Conservation (phyloP, 1,140 invertebrate species). For the Lasioglossum albipes region DNA sequence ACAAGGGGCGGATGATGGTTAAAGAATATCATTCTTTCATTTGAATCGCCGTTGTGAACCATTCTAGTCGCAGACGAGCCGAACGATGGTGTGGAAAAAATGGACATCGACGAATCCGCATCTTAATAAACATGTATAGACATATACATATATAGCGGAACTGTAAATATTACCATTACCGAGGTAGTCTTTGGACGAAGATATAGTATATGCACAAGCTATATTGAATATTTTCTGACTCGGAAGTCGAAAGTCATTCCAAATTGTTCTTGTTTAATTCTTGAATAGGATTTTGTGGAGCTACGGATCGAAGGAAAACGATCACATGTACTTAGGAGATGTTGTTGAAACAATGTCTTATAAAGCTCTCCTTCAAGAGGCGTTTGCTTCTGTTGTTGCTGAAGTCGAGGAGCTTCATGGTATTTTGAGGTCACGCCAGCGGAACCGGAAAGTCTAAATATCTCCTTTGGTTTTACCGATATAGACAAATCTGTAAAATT, state of each 20-base stretch:
- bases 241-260: conserved; percentile 42
- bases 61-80: neutral
- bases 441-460: no score
- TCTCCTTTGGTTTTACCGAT: no score
- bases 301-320: conserved; percentile 33
- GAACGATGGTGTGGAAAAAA: conserved; percentile 52
- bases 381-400: conserved; percentile 22
- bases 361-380: conserved; percentile 7
- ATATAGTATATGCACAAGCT: conserved; percentile 29
- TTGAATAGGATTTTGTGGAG: conserved; percentile 29
- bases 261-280: conserved; percentile 47
- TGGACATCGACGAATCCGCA: conserved; percentile 64
- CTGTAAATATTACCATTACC: conserved; percentile 37
- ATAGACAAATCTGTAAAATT: no score
- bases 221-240: conserved; percentile 32
- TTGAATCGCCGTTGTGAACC: neutral
- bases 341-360: conserved; percentile 10
- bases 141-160: neutral
- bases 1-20: no score
- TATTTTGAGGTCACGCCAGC: neutral
- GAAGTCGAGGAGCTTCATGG: conserved; percentile 35
- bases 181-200: neutral
- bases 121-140: conserved; percentile 19
- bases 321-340: conserved; percentile 36
- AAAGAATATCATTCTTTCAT: neutral